Base-by-base conservation (phyloP, 2,888 invertebrate species). In the Iphiclides podalirius region DNA sequence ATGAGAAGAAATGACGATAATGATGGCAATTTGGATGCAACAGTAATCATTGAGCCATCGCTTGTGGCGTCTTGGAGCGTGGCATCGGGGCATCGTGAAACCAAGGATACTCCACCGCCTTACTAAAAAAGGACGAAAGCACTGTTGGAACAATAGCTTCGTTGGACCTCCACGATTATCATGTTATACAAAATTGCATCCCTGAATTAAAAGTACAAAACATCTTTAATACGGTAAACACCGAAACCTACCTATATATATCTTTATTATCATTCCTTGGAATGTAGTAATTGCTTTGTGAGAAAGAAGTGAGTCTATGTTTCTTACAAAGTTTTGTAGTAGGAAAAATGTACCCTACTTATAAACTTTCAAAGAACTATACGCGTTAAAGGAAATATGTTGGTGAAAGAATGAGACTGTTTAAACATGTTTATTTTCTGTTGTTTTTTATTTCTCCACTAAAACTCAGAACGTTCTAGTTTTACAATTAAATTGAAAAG, bases 311-410 rank as follows among this genome's bases (percentile, higher is more conserved):
- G 33, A 38, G 41, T 17, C 17, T 23, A 14, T 43, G 38, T 46
- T 47, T 39, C 34, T 15, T 17, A 34, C 38, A 49, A 49, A 48
- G 12, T 44, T 49, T 43, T 38, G 38, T 26, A 43, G 34, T 31
- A 43, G n/a, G 49, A 49, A 43, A 49, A 43, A 49, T 49, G 38
- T 49, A 34, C 23, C 38, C 49, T 49, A 39, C 43, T 43, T 49
- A 43, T 39, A 39, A 49, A 49, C 49, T 49, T 43, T 39, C 33
- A 43, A 26, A 49, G 49, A 43, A 43, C 37, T 48, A 36, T 48
- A 48, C 38, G 49, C 37, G 43, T 38, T 38, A 43, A 49, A 49
- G 43, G 34, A 49, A 43, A 43, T 49, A 26, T 39, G 37, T 38
- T 34, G 2, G 43, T 49, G 28, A 43, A 43, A 33, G 38, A 49